Conservation (phyloP, 2,888 invertebrate species). For the Agapetus fuscipes region DNA sequence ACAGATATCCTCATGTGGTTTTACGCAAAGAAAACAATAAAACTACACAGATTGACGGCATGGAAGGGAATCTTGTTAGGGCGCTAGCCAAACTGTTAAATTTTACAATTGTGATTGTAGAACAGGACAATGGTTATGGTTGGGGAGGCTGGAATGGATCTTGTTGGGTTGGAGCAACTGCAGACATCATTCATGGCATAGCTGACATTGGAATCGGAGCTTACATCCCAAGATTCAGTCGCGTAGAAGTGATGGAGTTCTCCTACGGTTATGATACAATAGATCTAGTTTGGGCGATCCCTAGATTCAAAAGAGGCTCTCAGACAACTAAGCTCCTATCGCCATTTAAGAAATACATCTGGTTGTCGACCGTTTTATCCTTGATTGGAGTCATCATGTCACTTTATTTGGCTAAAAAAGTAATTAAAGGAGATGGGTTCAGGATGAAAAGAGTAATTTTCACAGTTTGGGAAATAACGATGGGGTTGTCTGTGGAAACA, state of each 20-base stretch:
- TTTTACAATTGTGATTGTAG: slow-evolving; percentile 7
- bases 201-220: slow-evolving; percentile 17
- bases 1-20: slow-evolving; percentile 11
- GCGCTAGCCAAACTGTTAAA: slow-evolving; percentile 9
- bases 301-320: slow-evolving; percentile 5
- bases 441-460: background rate
- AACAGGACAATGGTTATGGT: slow-evolving; percentile 6
- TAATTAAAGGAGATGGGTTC: no score
- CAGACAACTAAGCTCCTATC: slow-evolving; percentile 7
- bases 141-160: slow-evolving; percentile 15
- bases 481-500: slow-evolving; percentile 8
- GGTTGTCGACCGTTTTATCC: slow-evolving; percentile 7
- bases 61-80: slow-evolving; percentile 13
- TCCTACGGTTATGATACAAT: slow-evolving; percentile 14
- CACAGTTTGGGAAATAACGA: slow-evolving; percentile 13
- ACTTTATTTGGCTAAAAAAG: background rate
- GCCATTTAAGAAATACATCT: slow-evolving; percentile 9
- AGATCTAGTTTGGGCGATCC: slow-evolving; percentile 18
- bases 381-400: background rate
- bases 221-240: slow-evolving; percentile 5
- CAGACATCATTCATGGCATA: slow-evolving; percentile 12
- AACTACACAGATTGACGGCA: slow-evolving; percentile 2
- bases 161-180: slow-evolving; percentile 14
- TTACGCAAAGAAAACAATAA: background rate
- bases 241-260: slow-evolving; percentile 7